phyloP scores from a whole-genome alignment of 2,888 invertebrate genomes.

The Tenthredo distinguenda region DNA sequence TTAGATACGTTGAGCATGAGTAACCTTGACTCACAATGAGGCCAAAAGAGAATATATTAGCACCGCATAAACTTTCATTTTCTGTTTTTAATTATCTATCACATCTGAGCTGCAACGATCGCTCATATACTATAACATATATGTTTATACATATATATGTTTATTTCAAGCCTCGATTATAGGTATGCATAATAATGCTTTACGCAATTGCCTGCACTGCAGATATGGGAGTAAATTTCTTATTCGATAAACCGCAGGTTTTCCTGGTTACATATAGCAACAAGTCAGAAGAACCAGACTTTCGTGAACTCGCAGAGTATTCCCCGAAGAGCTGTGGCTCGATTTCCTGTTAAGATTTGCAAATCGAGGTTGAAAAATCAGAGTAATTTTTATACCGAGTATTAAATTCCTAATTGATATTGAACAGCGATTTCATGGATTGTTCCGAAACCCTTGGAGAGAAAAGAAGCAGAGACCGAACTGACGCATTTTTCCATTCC shows the following conservation, averaged over 20 bases:
- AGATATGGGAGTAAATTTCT: neutral
- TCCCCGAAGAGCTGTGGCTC: too few species aligned
- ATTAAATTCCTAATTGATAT: too few species aligned
- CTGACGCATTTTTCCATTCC: neutral
- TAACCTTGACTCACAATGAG: constrained; percentile 38
- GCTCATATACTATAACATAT: neutral
- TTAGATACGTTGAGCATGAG: neutral
- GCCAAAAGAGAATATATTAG: constrained; percentile 18
- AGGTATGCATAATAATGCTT: neutral
- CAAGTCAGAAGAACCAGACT: too few species aligned
- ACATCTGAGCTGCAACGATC: neutral
- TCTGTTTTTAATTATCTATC: neutral
- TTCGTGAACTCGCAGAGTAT: too few species aligned
- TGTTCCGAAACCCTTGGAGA: neutral
- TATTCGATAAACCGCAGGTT: too few species aligned
- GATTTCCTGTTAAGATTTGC: too few species aligned
- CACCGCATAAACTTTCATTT: neutral
- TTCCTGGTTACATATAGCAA: too few species aligned
- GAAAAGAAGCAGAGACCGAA: neutral
- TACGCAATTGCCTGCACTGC: neutral
- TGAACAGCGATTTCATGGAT: too few species aligned
- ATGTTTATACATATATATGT: neutral
- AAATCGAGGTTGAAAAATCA: too few species aligned
- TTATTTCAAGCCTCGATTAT: neutral
- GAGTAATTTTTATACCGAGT: too few species aligned